A percentile compares a stretch with the other conserved stretches of the same genome.
Evolutionary conservation across 2,113 vertebrate species (phyloP).

Genomic region (Burhinus bistriatus): DNA sequence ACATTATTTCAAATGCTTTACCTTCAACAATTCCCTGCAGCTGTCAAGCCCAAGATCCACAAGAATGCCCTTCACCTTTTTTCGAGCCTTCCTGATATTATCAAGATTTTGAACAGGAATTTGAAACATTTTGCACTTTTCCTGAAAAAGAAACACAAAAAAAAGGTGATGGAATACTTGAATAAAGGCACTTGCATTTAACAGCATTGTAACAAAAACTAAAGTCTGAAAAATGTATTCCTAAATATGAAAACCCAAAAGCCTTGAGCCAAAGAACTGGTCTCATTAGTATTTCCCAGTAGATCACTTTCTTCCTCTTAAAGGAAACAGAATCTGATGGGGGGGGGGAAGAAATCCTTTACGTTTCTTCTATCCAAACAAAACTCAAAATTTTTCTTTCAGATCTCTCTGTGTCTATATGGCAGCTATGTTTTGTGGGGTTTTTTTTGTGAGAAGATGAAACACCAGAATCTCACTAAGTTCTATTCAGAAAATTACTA

Average conservation of each 20-base stretch:
- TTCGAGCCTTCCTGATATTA: constrained; percentile 84
- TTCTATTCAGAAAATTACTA: neutral
- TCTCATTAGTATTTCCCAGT: neutral
- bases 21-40: constrained; percentile 83
- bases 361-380: neutral
- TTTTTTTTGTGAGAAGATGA: neutral
- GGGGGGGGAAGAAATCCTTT: neutral
- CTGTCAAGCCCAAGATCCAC: constrained; percentile 83
- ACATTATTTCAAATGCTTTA: constrained; percentile 50
- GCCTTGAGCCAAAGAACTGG: neutral
- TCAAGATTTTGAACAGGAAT: constrained; percentile 87
- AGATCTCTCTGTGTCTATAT: neutral
- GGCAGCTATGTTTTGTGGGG: neutral
- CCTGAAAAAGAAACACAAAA: constrained; percentile 56
- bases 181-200: neutral
- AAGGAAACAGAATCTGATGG: neutral
- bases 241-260: neutral
- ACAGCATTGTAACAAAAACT: neutral
- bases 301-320: neutral
- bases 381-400: neutral
- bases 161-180: neutral
- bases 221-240: neutral
- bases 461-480: neutral
- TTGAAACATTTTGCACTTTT: constrained; percentile 85
- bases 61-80: constrained; percentile 85